These are phyloP conservation scores for Haemorhous mexicanus DNA, from an alignment of 2,113 vertebrate genomes.

Conservation along the genomic window DNA sequence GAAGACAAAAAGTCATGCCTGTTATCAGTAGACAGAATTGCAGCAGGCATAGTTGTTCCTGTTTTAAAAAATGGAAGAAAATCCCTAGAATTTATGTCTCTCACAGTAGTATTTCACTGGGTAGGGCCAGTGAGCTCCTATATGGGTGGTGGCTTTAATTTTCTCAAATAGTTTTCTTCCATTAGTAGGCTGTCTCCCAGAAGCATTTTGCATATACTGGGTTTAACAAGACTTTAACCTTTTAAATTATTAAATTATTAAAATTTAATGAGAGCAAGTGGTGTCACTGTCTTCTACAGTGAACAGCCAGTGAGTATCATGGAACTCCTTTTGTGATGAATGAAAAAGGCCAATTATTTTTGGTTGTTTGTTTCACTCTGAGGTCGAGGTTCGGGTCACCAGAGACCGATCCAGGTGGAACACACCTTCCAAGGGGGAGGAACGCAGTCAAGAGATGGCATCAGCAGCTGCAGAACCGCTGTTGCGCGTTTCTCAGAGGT, in stretches of 20 bases:
- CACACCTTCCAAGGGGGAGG: slow-evolving; percentile 77
- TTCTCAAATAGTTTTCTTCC: neutral
- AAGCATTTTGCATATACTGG: neutral
- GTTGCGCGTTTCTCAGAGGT: slow-evolving; percentile 76
- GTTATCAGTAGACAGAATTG: neutral
- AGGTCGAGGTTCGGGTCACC: slow-evolving; percentile 73
- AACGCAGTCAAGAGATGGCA: slow-evolving; percentile 62
- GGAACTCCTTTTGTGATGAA: neutral
- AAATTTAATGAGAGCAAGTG: neutral
- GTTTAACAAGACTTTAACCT: neutral
- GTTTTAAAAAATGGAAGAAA: accelerated
- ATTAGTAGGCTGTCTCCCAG: neutral
- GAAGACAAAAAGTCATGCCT: neutral
- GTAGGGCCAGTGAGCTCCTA: neutral
- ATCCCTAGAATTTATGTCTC: neutral
- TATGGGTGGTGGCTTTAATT: neutral
- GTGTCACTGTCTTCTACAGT: accelerated
- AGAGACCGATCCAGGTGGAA: slow-evolving; percentile 74
- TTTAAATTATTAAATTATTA: neutral
- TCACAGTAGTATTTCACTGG: neutral
- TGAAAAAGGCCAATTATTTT: too few species aligned
- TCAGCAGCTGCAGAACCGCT: slow-evolving; percentile 61
- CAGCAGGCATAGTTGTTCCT: neutral
- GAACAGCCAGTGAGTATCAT: accelerated
- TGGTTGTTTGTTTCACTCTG: neutral